Conservation (phyloP, 2,797 vertebrate species). For the Spinus olivaceus region DNA sequence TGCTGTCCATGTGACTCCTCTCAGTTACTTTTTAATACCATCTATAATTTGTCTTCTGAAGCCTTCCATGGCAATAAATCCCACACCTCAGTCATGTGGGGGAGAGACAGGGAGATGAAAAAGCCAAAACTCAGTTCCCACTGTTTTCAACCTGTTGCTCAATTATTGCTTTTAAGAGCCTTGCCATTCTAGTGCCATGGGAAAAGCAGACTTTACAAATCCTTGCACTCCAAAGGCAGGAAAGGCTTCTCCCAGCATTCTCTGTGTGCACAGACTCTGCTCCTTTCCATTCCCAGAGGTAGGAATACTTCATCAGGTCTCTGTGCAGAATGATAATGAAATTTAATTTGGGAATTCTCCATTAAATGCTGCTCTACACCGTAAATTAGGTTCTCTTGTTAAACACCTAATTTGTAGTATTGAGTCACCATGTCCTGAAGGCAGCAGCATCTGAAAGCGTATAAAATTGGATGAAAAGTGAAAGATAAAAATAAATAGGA, state of each 20-base stretch:
- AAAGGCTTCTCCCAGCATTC: not conserved
- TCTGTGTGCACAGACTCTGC: fast-evolving
- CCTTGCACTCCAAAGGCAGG: not conserved
- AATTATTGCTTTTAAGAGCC: not conserved
- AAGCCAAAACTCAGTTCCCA: not conserved
- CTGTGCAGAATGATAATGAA: not conserved
- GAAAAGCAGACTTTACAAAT: not conserved
- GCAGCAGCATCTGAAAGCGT: constrained; percentile 45
- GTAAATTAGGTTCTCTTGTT: constrained; percentile 50
- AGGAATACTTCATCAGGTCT: constrained; percentile 10
- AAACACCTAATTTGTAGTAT: constrained; percentile 33
- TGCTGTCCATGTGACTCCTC: not conserved
- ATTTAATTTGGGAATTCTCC: constrained; percentile 54
- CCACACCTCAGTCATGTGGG: not conserved
- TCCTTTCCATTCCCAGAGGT: constrained; percentile 8
- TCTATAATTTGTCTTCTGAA: not conserved
- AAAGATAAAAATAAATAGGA: constrained; percentile 22
- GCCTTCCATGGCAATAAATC: not conserved
- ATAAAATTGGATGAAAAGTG: constrained; percentile 17
- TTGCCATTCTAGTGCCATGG: not conserved
- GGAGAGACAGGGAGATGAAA: not conserved
- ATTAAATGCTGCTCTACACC: constrained; percentile 38
- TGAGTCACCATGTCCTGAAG: constrained; percentile 32
- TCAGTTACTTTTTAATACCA: not conserved
- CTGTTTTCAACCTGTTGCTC: not conserved